phyloP scores from a whole-genome alignment of 1,140 invertebrate species.

The Vanessa atalanta region DNA sequence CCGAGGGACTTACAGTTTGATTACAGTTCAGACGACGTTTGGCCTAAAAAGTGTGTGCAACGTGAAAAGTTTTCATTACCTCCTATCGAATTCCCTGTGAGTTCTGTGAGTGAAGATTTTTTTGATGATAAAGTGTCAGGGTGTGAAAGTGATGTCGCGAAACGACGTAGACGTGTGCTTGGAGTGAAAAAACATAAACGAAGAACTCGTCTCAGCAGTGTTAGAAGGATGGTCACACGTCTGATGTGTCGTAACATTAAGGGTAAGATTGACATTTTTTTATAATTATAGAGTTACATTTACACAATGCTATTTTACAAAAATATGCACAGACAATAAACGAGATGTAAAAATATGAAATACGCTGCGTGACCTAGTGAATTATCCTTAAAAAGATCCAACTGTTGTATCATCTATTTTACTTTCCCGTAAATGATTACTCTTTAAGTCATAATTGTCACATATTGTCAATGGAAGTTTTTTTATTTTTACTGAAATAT shows the following conservation, averaged over 20 bases:
- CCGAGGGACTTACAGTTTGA: constrained; percentile 40
- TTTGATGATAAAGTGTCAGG: constrained; percentile 34
- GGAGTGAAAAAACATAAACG: constrained; percentile 40
- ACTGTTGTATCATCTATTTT: too few relatives aligned
- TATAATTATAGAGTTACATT: too few relatives aligned
- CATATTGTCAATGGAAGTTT: too few relatives aligned
- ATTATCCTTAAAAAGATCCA: too few relatives aligned
- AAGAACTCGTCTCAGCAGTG: constrained; percentile 38
- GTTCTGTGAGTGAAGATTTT: constrained; percentile 27
- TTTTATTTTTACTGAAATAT: too few relatives aligned
- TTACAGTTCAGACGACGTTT: constrained; percentile 52
- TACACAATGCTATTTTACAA: too few relatives aligned
- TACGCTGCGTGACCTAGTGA: too few relatives aligned
- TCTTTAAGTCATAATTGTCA: too few relatives aligned
- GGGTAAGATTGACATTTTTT: constrained; percentile 43
- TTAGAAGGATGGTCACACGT: constrained; percentile 52
- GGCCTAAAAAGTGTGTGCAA: constrained; percentile 49
- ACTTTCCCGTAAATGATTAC: too few relatives aligned
- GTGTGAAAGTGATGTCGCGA: constrained; percentile 39
- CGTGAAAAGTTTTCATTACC: constrained; percentile 62
- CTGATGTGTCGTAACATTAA: constrained; percentile 52
- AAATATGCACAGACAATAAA: too few relatives aligned
- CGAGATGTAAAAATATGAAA: too few relatives aligned
- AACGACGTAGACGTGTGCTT: constrained; percentile 29
- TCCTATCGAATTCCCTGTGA: constrained; percentile 54